Evolutionary conservation across 1,140 invertebrate genomes (phyloP).

Genomic region (Ectropis grisescens): DNA sequence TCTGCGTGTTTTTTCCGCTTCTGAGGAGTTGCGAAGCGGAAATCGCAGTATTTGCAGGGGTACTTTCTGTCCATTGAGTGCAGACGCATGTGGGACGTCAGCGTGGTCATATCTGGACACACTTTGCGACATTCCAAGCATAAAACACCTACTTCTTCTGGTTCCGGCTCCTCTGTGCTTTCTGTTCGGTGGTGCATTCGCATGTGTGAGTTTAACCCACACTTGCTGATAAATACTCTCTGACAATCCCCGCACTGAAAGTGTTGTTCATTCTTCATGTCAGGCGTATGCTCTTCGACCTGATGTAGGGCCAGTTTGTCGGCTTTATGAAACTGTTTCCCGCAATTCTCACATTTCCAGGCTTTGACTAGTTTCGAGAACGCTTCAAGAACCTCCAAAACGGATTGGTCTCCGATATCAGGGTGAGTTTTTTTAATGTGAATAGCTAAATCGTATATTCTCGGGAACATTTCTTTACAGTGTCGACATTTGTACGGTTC

Average conservation of each 20-base stretch:
- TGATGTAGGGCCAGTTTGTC: conserved; percentile 55
- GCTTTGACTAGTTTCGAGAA: conserved; percentile 50
- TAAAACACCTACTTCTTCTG: conserved; percentile 35
- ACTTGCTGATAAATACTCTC: conserved; percentile 47
- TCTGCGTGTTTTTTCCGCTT: conserved; percentile 47
- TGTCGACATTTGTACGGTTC: conserved; percentile 43
- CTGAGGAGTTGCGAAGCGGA: conserved; percentile 48
- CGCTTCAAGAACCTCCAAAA: conserved; percentile 52
- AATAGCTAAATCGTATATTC: conserved; percentile 52
- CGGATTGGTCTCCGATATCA: conserved; percentile 46
- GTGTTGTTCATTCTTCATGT: conserved; percentile 34
- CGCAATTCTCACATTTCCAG: conserved; percentile 61
- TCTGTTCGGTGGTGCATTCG: conserved; percentile 43
- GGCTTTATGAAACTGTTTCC: conserved; percentile 52
- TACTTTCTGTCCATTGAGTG: conserved; percentile 49
- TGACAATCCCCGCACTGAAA: conserved; percentile 51
- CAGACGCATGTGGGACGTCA: conserved; percentile 47
- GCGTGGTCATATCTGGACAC: conserved; percentile 44
- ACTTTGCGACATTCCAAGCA: conserved; percentile 57
- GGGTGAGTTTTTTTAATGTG: conserved; percentile 51
- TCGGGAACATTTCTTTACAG: conserved; percentile 40
- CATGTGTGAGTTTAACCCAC: conserved; percentile 46
- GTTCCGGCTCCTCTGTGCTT: conserved; percentile 24
- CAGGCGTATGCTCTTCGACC: conserved; percentile 45
- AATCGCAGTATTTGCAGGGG: conserved; percentile 59